Evolutionary conservation across 2,797 vertebrate genomes (phyloP).

Genomic region (Alcedo quadribrachys): DNA sequence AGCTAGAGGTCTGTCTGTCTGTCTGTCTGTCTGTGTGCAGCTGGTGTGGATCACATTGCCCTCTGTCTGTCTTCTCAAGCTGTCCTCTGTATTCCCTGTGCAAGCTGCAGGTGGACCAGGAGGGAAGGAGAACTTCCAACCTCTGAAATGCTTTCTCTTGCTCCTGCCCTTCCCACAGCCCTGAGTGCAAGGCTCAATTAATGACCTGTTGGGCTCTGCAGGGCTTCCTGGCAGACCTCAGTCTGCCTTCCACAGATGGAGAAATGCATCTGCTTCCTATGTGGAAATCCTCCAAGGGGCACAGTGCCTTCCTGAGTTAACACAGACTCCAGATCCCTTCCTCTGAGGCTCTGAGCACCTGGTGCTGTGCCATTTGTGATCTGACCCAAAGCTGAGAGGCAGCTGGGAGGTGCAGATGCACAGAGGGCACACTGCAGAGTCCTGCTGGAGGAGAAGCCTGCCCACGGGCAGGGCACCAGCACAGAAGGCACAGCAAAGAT

Average conservation of each 20-base stretch:
- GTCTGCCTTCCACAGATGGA: not conserved
- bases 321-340: not conserved
- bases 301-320: not conserved
- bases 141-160: not conserved
- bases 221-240: not conserved
- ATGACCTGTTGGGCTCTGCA: not conserved
- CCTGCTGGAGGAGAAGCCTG: not conserved
- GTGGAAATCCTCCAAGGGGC: not conserved
- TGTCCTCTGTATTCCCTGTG: not conserved
- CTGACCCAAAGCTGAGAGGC: not conserved
- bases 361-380: accelerated
- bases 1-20: not conserved
- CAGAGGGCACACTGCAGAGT: not conserved
- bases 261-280: not conserved
- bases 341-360: not conserved
- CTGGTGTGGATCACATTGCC: not conserved
- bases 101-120: not conserved
- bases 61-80: not conserved
- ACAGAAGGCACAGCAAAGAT: not conserved
- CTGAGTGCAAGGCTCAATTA: accelerated
- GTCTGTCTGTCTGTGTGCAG: accelerated
- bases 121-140: not conserved
- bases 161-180: not conserved
- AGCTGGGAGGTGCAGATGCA: not conserved
- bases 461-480: not conserved